phyloP scores from a whole-genome alignment of 1,140 invertebrate species.

The Leptonema lineaticorne region DNA sequence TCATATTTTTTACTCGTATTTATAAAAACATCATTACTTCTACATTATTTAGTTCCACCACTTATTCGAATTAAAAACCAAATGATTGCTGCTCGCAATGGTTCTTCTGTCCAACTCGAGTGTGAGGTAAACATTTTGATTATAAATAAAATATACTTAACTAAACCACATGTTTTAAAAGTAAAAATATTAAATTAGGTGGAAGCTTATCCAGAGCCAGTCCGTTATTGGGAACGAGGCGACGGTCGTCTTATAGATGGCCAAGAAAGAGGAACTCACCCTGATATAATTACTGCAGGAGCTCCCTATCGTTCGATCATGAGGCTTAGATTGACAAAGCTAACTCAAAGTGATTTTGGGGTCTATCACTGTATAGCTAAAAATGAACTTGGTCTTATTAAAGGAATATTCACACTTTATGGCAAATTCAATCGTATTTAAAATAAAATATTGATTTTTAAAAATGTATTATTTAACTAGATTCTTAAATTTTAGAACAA shows the following conservation, averaged over 20 bases:
- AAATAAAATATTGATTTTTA: neutral
- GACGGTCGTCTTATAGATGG: slow-evolving; percentile 74
- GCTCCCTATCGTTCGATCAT: slow-evolving; percentile 61
- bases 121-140: slow-evolving; percentile 62
- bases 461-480: neutral
- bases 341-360: slow-evolving; percentile 66
- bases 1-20: neutral
- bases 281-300: slow-evolving; percentile 44
- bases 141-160: neutral
- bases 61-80: slow-evolving; percentile 67
- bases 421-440: slow-evolving; percentile 6
- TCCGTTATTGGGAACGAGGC: slow-evolving; percentile 81
- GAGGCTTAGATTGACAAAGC: slow-evolving; percentile 71
- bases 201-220: slow-evolving; percentile 84
- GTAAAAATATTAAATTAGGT: slow-evolving; percentile 52
- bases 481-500: slow-evolving; percentile 47
- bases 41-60: slow-evolving; percentile 28
- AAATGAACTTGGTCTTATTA: slow-evolving; percentile 63
- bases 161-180: neutral
- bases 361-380: slow-evolving; percentile 81
- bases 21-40: neutral
- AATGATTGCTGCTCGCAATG: slow-evolving; percentile 69
- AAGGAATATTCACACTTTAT: slow-evolving; percentile 38
- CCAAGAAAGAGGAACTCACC: slow-evolving; percentile 63
- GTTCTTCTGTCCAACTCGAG: slow-evolving; percentile 70